Base-by-base conservation (phyloP, 2,797 vertebrate species). In the Gymnoscopelus braueri region DNA sequence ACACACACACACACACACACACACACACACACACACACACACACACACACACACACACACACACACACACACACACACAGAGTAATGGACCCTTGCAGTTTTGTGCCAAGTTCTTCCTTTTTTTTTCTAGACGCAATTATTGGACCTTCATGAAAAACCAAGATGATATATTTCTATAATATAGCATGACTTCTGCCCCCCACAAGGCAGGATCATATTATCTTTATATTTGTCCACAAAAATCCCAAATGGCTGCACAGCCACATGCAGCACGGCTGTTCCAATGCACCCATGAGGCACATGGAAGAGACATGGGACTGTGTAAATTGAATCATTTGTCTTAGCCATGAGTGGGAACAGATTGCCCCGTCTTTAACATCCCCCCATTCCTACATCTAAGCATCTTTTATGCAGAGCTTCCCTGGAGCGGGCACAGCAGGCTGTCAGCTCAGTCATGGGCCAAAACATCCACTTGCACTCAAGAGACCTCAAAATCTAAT, bases 271-370 rank as follows among this genome's bases (percentile, higher is more conserved):
- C 50, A 63, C 65, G 68, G 79, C 75, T 66, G 63, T 54, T 54
- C 44, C 48, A 70, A 56, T 56, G 8, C n/a, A 64, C 75, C 80
- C 79, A 72, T 29, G 58, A 77, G 77, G 76, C 58, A 29, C 51
- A 29, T 29, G 26, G 60, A 69, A 82, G 69, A 71, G 69, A 75
- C 67, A 70, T 52, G 24, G 71, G 70, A 65, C 67, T 60, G 75
- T 26, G 63, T 48, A 83, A 87, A 92, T 82, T 84, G 85, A 83
- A 75, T 67, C 79, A 83, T 92, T 90, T 84, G 86, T 92, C 88
- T 89, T 72, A 4, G 55, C 84, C 15, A 2, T 78, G 80, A 85
- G 79, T 68, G 74, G 76, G 86, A 88, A 91, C 84, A 87, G 89
- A 89, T 84, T 81, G 77, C 60, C 74, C 74, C 76, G 78, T 69